Conservation (phyloP, 2,797 vertebrate genomes). For the Dicrostonyx torquatus region DNA sequence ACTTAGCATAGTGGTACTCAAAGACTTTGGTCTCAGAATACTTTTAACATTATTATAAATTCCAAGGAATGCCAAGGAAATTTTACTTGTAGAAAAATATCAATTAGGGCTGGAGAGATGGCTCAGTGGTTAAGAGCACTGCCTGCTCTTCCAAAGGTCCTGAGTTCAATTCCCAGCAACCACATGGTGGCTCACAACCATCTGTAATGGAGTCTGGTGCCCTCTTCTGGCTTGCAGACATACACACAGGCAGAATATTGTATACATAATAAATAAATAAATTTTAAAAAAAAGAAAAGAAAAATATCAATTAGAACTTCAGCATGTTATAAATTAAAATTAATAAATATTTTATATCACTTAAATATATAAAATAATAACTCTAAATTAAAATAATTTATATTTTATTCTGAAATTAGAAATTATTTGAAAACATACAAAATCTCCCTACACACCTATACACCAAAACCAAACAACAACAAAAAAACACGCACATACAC, state of each 20-base stretch:
- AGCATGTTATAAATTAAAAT: not conserved
- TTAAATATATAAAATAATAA: not conserved
- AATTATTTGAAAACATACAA: constrained; percentile 10
- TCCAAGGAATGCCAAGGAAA: not conserved
- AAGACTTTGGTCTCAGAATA: not conserved
- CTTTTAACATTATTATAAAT: constrained; percentile 9
- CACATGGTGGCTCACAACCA: too few species aligned
- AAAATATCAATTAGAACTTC: not conserved
- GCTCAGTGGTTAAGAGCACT: too few species aligned
- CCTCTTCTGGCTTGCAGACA: too few species aligned
- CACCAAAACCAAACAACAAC: not conserved
- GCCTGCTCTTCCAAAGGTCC: too few species aligned
- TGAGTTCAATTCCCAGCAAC: too few species aligned
- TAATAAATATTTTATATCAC: not conserved
- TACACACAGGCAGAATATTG: too few species aligned
- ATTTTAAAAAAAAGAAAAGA: too few species aligned
- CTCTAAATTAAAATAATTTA: not conserved
- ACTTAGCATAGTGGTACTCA: not conserved
- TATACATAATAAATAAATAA: too few species aligned
- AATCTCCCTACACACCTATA: not conserved
- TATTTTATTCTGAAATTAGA: constrained; percentile 28
- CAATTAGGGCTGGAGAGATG: too few species aligned
- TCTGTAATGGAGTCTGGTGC: too few species aligned
- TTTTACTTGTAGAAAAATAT: constrained; percentile 9
- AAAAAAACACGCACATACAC: not conserved